Conservation (phyloP, 2,113 vertebrate species). For the Azemiops feae region DNA sequence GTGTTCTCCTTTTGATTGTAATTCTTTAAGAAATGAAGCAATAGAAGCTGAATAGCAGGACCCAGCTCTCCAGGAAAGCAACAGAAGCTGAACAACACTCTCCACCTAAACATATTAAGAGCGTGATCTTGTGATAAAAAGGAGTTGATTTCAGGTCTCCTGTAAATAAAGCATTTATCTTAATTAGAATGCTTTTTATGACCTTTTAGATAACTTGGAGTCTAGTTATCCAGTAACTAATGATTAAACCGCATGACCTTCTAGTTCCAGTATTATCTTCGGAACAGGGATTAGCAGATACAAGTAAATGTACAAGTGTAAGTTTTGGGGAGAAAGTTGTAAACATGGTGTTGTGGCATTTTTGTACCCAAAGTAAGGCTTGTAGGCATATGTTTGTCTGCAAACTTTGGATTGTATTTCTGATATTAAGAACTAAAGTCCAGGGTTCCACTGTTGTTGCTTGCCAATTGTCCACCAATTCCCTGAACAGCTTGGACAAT, state of each 20-base stretch:
- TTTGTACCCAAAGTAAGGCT: not conserved
- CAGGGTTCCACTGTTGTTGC: not conserved
- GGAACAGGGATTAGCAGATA: not conserved
- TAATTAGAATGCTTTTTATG: constrained; percentile 5
- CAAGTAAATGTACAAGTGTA: not conserved
- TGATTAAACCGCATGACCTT: not conserved
- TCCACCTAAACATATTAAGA: constrained; percentile 44
- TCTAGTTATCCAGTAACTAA: not conserved
- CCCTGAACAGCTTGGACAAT: not conserved
- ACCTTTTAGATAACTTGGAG: not conserved
- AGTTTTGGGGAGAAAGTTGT: not conserved
- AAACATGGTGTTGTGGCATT: not conserved
- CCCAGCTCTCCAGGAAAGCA: constrained; percentile 12
- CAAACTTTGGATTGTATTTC: not conserved
- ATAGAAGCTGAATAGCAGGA: constrained; percentile 22
- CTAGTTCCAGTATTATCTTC: not conserved
- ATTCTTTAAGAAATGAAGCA: constrained; percentile 43
- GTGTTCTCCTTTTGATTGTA: constrained; percentile 41
- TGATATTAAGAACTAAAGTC: too few species aligned
- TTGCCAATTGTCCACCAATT: not conserved
- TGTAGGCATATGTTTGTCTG: not conserved
- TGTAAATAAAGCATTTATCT: constrained; percentile 15
- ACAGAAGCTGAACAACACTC: constrained; percentile 32
- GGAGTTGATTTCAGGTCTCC: constrained; percentile 39
- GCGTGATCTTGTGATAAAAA: constrained; percentile 25